Percentiles rank a stretch among this genome's conserved stretches.
Conservation (phyloP, 2,888 invertebrate species). For the Parasteatoda lunata region DNA sequence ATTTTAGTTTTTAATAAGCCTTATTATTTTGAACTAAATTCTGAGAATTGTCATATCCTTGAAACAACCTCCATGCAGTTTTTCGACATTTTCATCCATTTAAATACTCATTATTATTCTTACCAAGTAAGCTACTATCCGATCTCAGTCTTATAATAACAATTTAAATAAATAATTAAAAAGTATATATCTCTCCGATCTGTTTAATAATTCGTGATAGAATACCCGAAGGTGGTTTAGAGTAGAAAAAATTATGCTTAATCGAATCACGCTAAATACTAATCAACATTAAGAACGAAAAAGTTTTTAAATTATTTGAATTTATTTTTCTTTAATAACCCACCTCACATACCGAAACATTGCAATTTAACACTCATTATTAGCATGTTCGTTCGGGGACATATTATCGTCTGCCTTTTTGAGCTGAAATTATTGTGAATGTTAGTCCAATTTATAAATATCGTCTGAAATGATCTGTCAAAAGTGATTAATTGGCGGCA, state of each 20-base stretch:
- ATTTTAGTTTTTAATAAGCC: too few species aligned
- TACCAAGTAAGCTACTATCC: background rate
- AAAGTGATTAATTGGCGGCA: slow-evolving; percentile 19
- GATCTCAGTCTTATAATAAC: background rate
- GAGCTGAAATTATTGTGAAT: slow-evolving; percentile 6
- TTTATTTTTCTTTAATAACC: slow-evolving; percentile 37
- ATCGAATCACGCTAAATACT: slow-evolving; percentile 36
- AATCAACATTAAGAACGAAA: slow-evolving; percentile 20
- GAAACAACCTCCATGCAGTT: background rate
- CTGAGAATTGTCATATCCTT: too few species aligned
- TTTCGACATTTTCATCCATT: background rate
- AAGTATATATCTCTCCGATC: background rate
- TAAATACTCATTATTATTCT: background rate
- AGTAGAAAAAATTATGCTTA: slow-evolving; percentile 18
- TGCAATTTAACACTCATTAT: slow-evolving; percentile 19
- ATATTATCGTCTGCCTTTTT: background rate
- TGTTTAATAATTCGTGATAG: slow-evolving; percentile 10
- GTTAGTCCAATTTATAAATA: slow-evolving; percentile 18
- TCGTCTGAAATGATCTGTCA: slow-evolving; percentile 42
- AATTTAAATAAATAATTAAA: background rate
- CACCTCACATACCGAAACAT: slow-evolving; percentile 22
- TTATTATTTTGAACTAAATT: too few species aligned
- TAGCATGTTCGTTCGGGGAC: slow-evolving; percentile 7
- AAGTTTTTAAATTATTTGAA: slow-evolving; percentile 27
- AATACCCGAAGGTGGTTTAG: slow-evolving; percentile 16